Base-by-base conservation (phyloP, 2,797 vertebrate species). In the Saxicola maurus region DNA sequence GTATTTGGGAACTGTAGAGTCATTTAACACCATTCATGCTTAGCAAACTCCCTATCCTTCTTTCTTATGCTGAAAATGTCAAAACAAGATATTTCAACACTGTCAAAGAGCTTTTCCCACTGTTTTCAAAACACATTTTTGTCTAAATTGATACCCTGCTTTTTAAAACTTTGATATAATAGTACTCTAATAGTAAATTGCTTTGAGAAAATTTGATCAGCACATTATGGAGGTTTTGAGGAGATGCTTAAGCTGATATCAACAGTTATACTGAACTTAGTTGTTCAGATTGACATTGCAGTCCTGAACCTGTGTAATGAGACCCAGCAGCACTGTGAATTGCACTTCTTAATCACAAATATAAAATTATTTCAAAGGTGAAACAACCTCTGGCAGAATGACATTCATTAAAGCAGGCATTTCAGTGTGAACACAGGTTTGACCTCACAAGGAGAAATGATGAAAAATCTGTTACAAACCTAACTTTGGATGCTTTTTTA, bases 101-200 rank as follows among this genome's bases (percentile, higher is more conserved):
- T 76, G 69, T 69, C 48, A 81, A 59, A 92, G 62, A 87, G 33
- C n/a, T 86, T 93, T 89, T 55, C 60, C 71, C 77, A 68, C n/a
- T 93, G 82, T 94, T 95, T 95, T 74, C 82, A 89, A 93, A 92
- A 90, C 66, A 89, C 46, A 37, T 75, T 87, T 92, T 89, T 84
- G 24, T 72, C 69, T 87, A 66, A 93, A 83, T 87, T 75, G 69
- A 83, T 83, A 89, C 20, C 16, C 9, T 51, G 5, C 57, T 89
- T 82, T 74, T 72, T 5, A 68, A 82, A 84, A 28, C 38, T 31
- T 80, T 74, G 20, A 14, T 85, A n/a, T 74, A 85, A 61, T 69
- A 40, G 31, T 77, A 61, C 31, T 85, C 14, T 71, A 57, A 73
- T 67, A 21, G 31, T 57, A 85, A 86, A 87, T 51, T 87, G n/a